Evolutionary conservation across 2,888 invertebrate species (phyloP).

Genomic region (Caenorhabditis auriculariae): DNA sequence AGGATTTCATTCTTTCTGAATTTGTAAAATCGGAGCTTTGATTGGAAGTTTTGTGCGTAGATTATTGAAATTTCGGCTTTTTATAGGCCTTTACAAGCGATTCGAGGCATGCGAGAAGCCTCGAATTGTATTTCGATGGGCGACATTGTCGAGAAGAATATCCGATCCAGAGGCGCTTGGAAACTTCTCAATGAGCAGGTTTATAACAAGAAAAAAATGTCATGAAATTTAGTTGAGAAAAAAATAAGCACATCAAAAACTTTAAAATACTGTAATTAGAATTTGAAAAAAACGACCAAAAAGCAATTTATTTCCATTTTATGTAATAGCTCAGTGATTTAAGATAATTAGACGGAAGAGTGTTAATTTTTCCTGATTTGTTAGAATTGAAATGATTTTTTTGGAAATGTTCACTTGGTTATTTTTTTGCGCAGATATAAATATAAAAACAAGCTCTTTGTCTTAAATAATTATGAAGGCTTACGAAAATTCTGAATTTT

Average conservation of each 20-base stretch:
- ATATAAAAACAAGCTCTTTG: too few species aligned
- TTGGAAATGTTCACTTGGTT: too few species aligned
- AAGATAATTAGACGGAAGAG: background rate
- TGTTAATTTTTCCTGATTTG: background rate
- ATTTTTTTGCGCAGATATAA: too few species aligned
- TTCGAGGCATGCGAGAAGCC: slow-evolving; percentile 76
- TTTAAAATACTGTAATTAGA: background rate
- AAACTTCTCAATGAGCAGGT: slow-evolving; percentile 79
- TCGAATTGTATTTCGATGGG: slow-evolving; percentile 84
- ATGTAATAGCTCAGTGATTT: background rate
- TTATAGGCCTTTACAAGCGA: slow-evolving; percentile 67
- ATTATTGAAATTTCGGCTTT: background rate
- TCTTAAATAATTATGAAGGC: too few species aligned
- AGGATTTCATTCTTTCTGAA: too few species aligned
- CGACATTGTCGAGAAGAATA: slow-evolving; percentile 80
- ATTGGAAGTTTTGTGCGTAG: background rate
- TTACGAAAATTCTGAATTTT: too few species aligned
- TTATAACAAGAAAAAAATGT: too few species aligned
- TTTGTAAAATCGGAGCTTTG: background rate
- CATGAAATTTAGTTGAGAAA: too few species aligned
- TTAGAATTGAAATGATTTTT: too few species aligned
- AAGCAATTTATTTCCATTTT: too few species aligned
- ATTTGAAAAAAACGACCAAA: background rate
- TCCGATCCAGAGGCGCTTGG: slow-evolving; percentile 78
- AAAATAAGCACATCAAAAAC: too few species aligned